Evolutionary conservation across 2,888 invertebrate genomes (phyloP).

Genomic region (Agrilus biguttatus): DNA sequence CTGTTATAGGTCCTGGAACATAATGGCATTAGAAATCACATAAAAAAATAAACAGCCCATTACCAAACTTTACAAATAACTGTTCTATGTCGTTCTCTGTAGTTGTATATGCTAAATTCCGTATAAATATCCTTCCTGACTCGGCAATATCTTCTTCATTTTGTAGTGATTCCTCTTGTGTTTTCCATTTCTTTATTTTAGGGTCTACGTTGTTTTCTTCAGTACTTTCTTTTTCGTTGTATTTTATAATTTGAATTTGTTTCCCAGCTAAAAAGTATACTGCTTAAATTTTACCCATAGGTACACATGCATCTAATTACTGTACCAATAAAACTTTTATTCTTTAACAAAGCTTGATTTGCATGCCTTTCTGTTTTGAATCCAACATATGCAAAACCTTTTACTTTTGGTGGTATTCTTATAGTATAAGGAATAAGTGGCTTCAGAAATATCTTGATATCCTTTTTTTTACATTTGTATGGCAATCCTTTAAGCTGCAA

Average conservation of each 20-base stretch:
- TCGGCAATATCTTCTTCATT: slow-evolving; percentile 71
- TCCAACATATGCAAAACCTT: slow-evolving; percentile 83
- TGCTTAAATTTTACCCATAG: neutral
- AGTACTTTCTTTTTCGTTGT: slow-evolving; percentile 32
- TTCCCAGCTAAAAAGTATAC: slow-evolving; percentile 36
- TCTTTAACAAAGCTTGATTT: slow-evolving; percentile 65
- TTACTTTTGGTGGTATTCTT: slow-evolving; percentile 58
- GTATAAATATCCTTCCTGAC: slow-evolving; percentile 82
- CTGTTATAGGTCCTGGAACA: slow-evolving; percentile 61
- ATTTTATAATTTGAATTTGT: slow-evolving; percentile 41
- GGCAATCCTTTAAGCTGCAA: slow-evolving; percentile 55
- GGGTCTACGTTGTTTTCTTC: slow-evolving; percentile 19
- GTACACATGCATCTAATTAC: neutral
- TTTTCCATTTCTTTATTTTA: slow-evolving; percentile 40
- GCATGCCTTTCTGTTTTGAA: slow-evolving; percentile 71
- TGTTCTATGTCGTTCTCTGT: slow-evolving; percentile 73
- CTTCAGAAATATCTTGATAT: slow-evolving; percentile 72
- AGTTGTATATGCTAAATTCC: slow-evolving; percentile 78
- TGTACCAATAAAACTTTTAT: slow-evolving; percentile 73
- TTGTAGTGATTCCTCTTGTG: slow-evolving; percentile 46
- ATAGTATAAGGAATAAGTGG: slow-evolving; percentile 68
- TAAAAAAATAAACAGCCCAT: slow-evolving; percentile 1
- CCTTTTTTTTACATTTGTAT: slow-evolving; percentile 65
- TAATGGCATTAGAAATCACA: neutral
- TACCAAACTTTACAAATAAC: slow-evolving; percentile 75